Evolutionary conservation across 2,888 invertebrate species (phyloP), one percentile per base, ranked within the genome.

Genomic region (Halictus ligatus): DNA sequence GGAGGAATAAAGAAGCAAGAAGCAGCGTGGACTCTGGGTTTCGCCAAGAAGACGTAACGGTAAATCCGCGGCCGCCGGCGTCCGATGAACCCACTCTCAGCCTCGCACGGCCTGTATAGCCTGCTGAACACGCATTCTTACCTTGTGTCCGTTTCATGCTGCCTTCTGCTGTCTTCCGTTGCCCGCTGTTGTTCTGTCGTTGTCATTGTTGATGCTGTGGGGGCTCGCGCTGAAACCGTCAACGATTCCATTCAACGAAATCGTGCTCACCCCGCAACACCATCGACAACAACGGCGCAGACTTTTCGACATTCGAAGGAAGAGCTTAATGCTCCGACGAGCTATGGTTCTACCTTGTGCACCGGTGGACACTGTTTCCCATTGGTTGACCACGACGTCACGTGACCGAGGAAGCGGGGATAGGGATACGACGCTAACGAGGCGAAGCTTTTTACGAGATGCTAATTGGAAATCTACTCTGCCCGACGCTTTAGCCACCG

Each of bases 11-110:
- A 80, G 81, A 79, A 75, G 77, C 79, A 81, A 81, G 72, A 78
- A 50, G 85, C 80, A 84, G 81, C 87, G 89, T 91, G 89, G 90
- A 90, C 91, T 91, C 90, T 91, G 93, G 92, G 95, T 94, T 95
- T 94, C 93, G 94, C 94, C 94, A 94, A 94, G 95, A 94, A 94
- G 94, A 94, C 89, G 90, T 95, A 95, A 95, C 95, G 95, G 95
- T 95, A 95, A 93, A 94, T 93, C 94, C 93, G 94, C 95, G 95
- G 95, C 95, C 95, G 95, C 93, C 92, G 94, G 95, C 95, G 95
- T 95, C 95, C 95, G 95, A 95, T 95, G 95, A 95, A 95, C 95
- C 94, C 95, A 93, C 94, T 93, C 94, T 93, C 92, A 93, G 92
- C 92, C 90, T 88, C 91, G 86, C 80, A 85, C 81, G 80, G 88